phyloP scores from a whole-genome alignment of 2,113 vertebrate species.

The Nothobranchius furzeri region DNA sequence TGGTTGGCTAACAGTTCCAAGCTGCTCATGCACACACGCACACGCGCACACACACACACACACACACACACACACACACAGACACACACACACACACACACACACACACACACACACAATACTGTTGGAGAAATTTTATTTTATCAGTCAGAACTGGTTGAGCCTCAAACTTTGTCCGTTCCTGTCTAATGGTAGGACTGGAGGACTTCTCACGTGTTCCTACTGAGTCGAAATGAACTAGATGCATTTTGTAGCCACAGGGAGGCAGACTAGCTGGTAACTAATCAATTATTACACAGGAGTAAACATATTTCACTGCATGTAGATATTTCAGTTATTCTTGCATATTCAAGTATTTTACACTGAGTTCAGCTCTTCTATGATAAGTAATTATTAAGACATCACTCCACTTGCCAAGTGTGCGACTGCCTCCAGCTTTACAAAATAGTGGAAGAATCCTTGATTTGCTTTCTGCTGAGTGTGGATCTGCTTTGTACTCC shows the following conservation, averaged over 20 bases:
- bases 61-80: conserved; percentile 34
- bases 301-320: conserved; percentile 1
- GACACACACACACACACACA: conserved; percentile 23
- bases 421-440: not conserved
- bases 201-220: not conserved
- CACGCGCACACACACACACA: conserved; percentile 38
- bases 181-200: not conserved
- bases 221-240: not conserved
- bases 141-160: conserved; percentile 57
- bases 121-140: conserved; percentile 24
- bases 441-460: conserved; percentile 5
- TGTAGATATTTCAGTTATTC: not conserved
- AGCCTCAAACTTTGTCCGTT: conserved; percentile 1
- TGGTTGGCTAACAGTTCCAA: conserved; percentile 27
- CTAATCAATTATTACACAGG: conserved; percentile 5
- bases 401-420: not conserved
- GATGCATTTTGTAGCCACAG: conserved; percentile 54
- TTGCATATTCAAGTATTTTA: not conserved
- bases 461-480: not conserved
- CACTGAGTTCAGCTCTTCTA: too few species aligned
- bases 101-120: conserved; percentile 8
- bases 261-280: conserved; percentile 61
- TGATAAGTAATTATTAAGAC: not conserved
- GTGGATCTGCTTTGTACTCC: conserved; percentile 4
- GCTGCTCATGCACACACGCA: conserved; percentile 20